Evolutionary conservation across 2,113 vertebrate genomes (phyloP), one percentile per base, ranked within the genome.

Genomic region (Athene cunicularia): DNA sequence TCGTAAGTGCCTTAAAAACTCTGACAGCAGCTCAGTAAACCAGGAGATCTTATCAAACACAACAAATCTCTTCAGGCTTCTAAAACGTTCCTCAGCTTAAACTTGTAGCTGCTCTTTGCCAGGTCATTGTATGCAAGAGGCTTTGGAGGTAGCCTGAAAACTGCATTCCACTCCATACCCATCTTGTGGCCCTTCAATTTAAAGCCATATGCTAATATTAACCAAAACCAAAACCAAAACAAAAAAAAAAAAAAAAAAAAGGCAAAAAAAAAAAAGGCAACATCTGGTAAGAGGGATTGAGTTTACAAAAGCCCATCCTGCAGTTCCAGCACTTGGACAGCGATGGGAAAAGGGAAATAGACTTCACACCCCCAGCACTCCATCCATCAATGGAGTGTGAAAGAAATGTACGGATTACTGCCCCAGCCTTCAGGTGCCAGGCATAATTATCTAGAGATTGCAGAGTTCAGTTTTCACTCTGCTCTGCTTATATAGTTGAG

Each of bases 311-410:
- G 6, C 67, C 82, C 66, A 79, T 90, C 83, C 72, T 64, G 59
- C 84, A 83, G 56, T 81, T 97, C 91, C 96, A 97, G 94, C 90
- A 81, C 82, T 95, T 96, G 93, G 94, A 93, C 88, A 96, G 89
- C 77, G 90, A 95, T 86, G 59, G 79, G 76, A 89, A 93, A 95
- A 3, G 19, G 86, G 79, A 94, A 90, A 93, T 68, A 71, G 58
- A 80, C 63, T 92, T 88, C 64, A 92, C 77, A 90, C 62, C 70
- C 85, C 47, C 84, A 91, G 56, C 95, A 96, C 71, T 14, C 89
- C 50, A 90, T 95, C 58, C 66, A 58, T 94, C 96, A 96, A 39
- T 91, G 50, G 89, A 91, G 93, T 96, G 88, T 95, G 96, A 96
- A 83, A 95, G 88, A 88, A 96, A 95, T 86, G 55, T 71, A 92